Base-by-base conservation (phyloP, 2,888 invertebrate species). In the Salpingus planirostris region DNA sequence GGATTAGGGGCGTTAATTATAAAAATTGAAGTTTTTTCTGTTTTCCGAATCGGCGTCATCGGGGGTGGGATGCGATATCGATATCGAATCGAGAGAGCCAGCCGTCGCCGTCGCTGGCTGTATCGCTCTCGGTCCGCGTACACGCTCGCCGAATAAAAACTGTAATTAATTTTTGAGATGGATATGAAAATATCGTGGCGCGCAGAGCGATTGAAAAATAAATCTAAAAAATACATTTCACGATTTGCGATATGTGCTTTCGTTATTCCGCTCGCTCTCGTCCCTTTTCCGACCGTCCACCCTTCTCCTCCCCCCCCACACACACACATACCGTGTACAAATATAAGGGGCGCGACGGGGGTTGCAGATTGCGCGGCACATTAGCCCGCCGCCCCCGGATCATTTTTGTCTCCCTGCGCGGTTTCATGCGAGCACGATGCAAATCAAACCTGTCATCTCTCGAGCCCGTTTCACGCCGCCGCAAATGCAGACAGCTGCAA, bases 141-240 rank as follows among this genome's bases (percentile, higher is more conserved):
- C 33, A 33, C 24, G 26, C 30, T 13, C 21, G 13, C 36, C 30
- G 38, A 40, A 42, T 34, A 56, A 55, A 55, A 58, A 56, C 52
- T 55, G 58, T 60, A 61, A 61, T 61, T 61, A 61, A 61, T 61
- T 60, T 61, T 61, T 59, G 58, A 61, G 59, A 59, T 57, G 57
- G 57, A 59, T 60, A 58, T 60, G 59, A 59, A 59, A 59, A 61
- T 61, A 59, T 58, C 54, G 57, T 55, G 50, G 48, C 47, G 53
- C 56, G 54, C 5, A 8, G 5, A 18, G 18, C 56, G 53, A 57
- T 56, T 57, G 58, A 55, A 59, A 60, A 57, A 59, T 59, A 59
- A 60, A 60, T 59, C 57, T 55, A 54, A 56, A 58, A 59, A 59
- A 57, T 56, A 56, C 57, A 56, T 55, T 54, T 52, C n/a, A 53